Conservation (phyloP, 2,797 vertebrate species). For the Limosa lapponica region DNA sequence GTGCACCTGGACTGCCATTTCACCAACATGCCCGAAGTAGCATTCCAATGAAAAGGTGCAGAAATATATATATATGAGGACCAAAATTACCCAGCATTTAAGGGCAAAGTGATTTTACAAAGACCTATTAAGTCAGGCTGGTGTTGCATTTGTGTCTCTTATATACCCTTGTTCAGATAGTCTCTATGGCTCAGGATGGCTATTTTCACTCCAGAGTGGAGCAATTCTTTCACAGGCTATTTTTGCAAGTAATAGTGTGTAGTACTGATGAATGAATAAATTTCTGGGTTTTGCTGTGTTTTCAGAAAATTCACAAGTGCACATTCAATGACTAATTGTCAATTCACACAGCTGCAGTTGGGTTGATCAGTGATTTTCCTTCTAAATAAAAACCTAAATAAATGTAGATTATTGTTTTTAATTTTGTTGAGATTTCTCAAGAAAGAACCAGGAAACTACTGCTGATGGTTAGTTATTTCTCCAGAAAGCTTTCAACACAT, state of each 20-base stretch:
- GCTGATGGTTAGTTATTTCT: background rate
- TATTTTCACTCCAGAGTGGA: background rate
- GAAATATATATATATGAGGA: background rate
- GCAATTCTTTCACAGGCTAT: fast-evolving
- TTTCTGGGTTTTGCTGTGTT: background rate
- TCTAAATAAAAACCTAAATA: background rate
- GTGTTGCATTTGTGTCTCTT: background rate
- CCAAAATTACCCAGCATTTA: background rate
- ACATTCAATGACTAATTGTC: background rate
- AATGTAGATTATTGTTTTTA: background rate
- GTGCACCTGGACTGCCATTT: background rate
- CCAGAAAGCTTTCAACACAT: background rate
- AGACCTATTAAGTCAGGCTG: background rate
- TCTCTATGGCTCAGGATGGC: background rate
- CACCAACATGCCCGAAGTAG: fast-evolving
- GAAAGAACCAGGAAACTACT: background rate
- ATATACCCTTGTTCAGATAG: background rate
- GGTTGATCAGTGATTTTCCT: background rate
- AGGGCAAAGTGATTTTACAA: background rate
- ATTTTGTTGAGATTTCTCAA: background rate
- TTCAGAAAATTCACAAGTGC: background rate
- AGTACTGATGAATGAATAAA: background rate
- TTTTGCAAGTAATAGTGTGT: background rate
- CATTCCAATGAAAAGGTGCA: background rate
- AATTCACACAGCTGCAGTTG: background rate